Evolutionary conservation across 2,797 vertebrate species (phyloP), one percentile per base, ranked within the genome.

Genomic region (Hipposideros larvatus): DNA sequence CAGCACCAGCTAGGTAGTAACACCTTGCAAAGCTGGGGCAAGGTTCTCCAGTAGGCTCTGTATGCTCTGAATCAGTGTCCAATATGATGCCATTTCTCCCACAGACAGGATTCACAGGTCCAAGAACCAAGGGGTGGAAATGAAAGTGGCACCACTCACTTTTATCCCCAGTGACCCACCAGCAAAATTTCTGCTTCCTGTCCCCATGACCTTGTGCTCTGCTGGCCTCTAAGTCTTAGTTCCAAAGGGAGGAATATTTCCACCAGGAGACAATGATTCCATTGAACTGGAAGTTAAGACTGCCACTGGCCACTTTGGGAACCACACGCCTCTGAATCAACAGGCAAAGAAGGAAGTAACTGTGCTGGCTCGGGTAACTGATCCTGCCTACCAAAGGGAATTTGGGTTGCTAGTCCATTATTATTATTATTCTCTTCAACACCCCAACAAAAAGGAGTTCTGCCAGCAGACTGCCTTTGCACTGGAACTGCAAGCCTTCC

Each of bases 221-320:
- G 2, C 57, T 61, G 18, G 21, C 48, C 48, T 59, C 11, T 28
- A 65, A 43, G 13, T 63, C 46, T 82, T 68, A 74, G 48, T 28
- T 57, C 28, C 68, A 87, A 95, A 90, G 16, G 14, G 26, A 90
- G 34, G 46, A 82, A 77, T 51, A 26, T 87, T 92, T 87, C 83
- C 41, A 95, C 11, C 37, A 37, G 77, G 28, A 82, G 37, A 86
- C 46, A 80, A 48, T 43, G 26, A 92, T 68, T 46, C 68, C 61
- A 70, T 2, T 51, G 61, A 70, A 71, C 21, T 70, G 14, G 37
- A 93, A 70, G 31, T 85, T 74, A 79, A 53, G 22, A 79, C 14
- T 1, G 15, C 26, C 11, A 51, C 85, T 73, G 4, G 57, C n/a
- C 34, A 61, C 85, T 61, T 21, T 21, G 57, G 65, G 18, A 1